A percentile compares a stretch with the other conserved stretches of the same genome.
phyloP scores from a whole-genome alignment of 2,888 invertebrate species.

The Leistus spinibarbis region DNA sequence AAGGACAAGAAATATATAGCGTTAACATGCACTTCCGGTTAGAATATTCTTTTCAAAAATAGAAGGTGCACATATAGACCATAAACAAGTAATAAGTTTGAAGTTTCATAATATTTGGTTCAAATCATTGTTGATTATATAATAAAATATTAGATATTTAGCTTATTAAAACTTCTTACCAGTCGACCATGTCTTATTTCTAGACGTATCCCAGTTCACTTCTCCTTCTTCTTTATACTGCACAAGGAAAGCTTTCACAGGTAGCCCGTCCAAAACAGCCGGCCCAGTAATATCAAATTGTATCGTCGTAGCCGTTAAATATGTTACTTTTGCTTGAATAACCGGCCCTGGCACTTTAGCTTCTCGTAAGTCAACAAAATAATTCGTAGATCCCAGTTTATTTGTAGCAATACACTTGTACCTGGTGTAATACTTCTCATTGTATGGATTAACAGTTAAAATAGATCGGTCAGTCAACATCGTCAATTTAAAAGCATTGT shows the following conservation, averaged over 20 bases:
- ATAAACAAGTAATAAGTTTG: too few relatives aligned
- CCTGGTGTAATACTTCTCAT: slow-evolving; percentile 68
- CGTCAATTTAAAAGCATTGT: slow-evolving; percentile 61
- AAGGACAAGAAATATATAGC: too few relatives aligned
- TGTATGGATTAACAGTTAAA: slow-evolving; percentile 70
- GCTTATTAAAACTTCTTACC: slow-evolving; percentile 56
- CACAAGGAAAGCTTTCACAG: slow-evolving; percentile 73
- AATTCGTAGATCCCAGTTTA: slow-evolving; percentile 70
- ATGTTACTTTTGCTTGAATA: slow-evolving; percentile 68
- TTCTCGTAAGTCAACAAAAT: slow-evolving; percentile 73
- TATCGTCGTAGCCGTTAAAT: slow-evolving; percentile 83
- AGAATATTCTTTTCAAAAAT: too few relatives aligned
- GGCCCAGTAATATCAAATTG: slow-evolving; percentile 81
- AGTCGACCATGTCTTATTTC: slow-evolving; percentile 78
- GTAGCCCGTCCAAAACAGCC: slow-evolving; percentile 74
- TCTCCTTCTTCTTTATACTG: slow-evolving; percentile 75
- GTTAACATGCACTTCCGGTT: too few relatives aligned
- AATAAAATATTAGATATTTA: too few relatives aligned
- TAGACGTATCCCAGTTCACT: slow-evolving; percentile 70
- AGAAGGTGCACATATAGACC: too few relatives aligned
- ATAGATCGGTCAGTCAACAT: slow-evolving; percentile 58
- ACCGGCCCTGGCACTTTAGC: slow-evolving; percentile 74
- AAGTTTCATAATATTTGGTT: slow-evolving; percentile 4
- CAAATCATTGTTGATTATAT: not conserved
- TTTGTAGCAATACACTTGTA: slow-evolving; percentile 87